Evolutionary conservation across 2,797 vertebrate genomes (phyloP), one percentile per base, ranked within the genome.

Genomic region (Monodelphis domestica): DNA sequence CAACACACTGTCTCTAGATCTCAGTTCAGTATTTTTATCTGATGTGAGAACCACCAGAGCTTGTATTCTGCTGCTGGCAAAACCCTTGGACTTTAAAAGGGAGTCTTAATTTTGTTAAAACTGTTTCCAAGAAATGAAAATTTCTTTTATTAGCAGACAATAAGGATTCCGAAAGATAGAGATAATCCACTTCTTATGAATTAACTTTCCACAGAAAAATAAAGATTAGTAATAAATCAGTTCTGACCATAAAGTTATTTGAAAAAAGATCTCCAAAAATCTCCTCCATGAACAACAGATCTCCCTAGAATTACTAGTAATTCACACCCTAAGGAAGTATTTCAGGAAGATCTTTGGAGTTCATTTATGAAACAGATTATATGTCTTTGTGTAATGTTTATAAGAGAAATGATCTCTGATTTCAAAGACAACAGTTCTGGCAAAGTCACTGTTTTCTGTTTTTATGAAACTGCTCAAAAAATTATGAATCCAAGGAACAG

Each of bases 61-160:
- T 84, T 84, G 38, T 26, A 26, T 21, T 84, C 38, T 84, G 70
- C 70, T 84, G 21, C 70, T 45, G 24, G 24, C 38, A 84, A 84
- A 26, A 24, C 38, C 21, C 9, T 50, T 10, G 38, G 21, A 45
- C 38, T 78, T 78, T 33, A 92, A 91, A 50, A 70, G 88, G n/a
- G 87, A 91, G 38, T 33, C 91, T 70, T 78, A n/a, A 38, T 95
- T 94, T 57, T 96, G 3, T 87, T 89, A 89, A 90, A 54, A 30
- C 87, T 52, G n/a, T 4, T 93, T 94, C 94, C 63, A 38, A 57
- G 89, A 93, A 91, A 91, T 90, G 78, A 59, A 89, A 92, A 94
- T 92, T 93, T n/a, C n/a, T n/a, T n/a, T n/a, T n/a, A n/a, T n/a
- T 33, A 89, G 90, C 55, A 94, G 93, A 54, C 87, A 54, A 59